Percentiles rank a stretch among this genome's conserved stretches.
Evolutionary conservation across 2,888 invertebrate genomes (phyloP).

Genomic region (Spialia ferax): DNA sequence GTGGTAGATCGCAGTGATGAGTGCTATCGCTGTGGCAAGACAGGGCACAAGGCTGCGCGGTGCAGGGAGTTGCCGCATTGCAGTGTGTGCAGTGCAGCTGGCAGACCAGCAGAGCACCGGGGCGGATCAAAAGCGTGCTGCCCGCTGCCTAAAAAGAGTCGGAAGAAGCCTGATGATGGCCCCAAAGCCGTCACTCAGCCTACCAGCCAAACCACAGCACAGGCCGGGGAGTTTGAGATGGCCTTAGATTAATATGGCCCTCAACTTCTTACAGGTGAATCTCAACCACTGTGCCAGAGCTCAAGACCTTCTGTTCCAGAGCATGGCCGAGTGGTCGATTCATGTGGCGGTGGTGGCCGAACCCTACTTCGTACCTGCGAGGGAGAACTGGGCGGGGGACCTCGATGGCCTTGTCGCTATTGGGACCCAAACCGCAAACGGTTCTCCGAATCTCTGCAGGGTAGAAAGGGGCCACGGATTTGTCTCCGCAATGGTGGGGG

Average conservation of each 20-base stretch:
- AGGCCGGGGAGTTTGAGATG: neutral
- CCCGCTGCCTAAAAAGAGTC: neutral
- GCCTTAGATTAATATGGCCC: neutral
- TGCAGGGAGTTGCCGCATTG: neutral
- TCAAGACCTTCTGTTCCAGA: slow-evolving; percentile 44
- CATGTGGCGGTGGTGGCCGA: slow-evolving; percentile 40
- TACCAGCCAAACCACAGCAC: neutral
- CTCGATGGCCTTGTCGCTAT: slow-evolving; percentile 25
- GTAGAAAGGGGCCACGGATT: slow-evolving; percentile 36
- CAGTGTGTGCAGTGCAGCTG: neutral
- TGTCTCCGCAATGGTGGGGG: slow-evolving; percentile 31
- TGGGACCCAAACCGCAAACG: neutral
- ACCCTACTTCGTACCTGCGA: slow-evolving; percentile 36
- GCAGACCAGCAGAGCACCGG: neutral
- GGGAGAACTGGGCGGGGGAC: slow-evolving; percentile 26
- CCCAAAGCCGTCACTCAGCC: neutral
- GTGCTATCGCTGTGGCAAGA: slow-evolving; percentile 40
- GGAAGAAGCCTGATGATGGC: neutral
- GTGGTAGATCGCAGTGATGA: neutral
- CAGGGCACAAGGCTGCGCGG: slow-evolving; percentile 28
- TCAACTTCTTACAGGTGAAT: slow-evolving; percentile 36
- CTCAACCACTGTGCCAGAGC: slow-evolving; percentile 41
- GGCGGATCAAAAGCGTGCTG: neutral
- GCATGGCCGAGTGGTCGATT: slow-evolving; percentile 43
- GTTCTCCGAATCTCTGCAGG: neutral